Evolutionary conservation across 2,888 invertebrate species (phyloP).

Genomic region (Cistogaster globosa): DNA sequence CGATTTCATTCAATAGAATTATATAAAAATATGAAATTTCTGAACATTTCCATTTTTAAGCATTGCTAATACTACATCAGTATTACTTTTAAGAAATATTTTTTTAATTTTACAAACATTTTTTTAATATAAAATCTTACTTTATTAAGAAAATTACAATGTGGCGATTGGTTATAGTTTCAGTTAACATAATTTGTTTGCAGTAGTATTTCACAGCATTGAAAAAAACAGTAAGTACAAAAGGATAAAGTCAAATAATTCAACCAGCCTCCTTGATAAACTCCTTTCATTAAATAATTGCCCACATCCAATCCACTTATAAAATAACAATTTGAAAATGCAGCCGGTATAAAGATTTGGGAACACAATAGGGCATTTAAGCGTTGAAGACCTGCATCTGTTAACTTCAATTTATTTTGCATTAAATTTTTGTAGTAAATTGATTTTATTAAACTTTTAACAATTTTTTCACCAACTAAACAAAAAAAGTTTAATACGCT

Average conservation of each 20-base stretch:
- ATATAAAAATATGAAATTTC: no score
- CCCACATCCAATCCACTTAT: conserved; percentile 91
- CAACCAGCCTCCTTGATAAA: conserved; percentile 82
- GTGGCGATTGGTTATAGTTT: not conserved
- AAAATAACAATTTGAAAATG: conserved; percentile 94
- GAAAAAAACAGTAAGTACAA: conserved; percentile 82
- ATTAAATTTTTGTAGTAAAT: conserved; percentile 84
- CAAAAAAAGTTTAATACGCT: conserved; percentile 93
- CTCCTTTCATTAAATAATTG: conserved; percentile 86
- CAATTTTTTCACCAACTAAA: conserved; percentile 88
- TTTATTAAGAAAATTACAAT: no score
- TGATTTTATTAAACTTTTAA: conserved; percentile 84
- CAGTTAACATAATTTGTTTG: conserved; percentile 41
- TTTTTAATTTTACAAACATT: no score
- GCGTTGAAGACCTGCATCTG: conserved; percentile 84
- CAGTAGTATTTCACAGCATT: conserved; percentile 79
- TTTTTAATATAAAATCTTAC: no score
- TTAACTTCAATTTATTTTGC: conserved; percentile 79
- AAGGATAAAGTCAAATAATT: conserved; percentile 80
- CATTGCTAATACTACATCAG: no score
- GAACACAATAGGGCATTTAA: conserved; percentile 88
- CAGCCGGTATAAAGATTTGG: conserved; percentile 90
- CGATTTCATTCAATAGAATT: no score
- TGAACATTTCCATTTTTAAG: no score
- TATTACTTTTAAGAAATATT: no score